phyloP scores from a whole-genome alignment of 2,113 vertebrate species.

The Elachura formosa region DNA sequence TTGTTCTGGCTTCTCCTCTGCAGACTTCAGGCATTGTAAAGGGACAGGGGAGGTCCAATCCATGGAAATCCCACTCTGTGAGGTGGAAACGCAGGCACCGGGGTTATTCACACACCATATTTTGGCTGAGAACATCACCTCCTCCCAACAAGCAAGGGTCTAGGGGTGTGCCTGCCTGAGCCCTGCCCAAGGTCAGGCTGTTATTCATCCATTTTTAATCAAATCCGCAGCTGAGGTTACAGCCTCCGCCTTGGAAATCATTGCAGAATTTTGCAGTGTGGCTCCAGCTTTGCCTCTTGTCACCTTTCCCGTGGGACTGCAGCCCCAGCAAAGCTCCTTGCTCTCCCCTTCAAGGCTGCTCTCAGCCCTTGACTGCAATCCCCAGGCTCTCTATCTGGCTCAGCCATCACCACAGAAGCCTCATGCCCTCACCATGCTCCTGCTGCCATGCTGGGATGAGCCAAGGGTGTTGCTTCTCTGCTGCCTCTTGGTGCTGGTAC shows the following conservation, averaged over 20 bases:
- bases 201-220: neutral
- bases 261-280: fast-evolving
- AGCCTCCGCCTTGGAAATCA: neutral
- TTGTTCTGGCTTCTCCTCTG: neutral
- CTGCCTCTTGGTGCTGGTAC: fast-evolving
- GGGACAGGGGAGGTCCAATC: neutral
- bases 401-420: neutral
- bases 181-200: neutral
- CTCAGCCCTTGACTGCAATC: fast-evolving
- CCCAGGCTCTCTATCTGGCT: fast-evolving
- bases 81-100: fast-evolving
- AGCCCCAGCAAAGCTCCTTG: neutral
- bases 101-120: fast-evolving
- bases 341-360: neutral
- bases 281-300: neutral
- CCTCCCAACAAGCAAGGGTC: fast-evolving
- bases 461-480: fast-evolving
- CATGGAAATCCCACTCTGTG: neutral
- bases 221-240: neutral
- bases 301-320: neutral
- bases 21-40: neutral
- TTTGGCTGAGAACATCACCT: neutral
- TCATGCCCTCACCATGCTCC: fast-evolving
- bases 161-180: neutral
- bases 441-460: fast-evolving